Percentiles rank a stretch among this genome's conserved stretches.
phyloP scores from a whole-genome alignment of 2,113 vertebrate genomes.

The Leucopternis melanops region DNA sequence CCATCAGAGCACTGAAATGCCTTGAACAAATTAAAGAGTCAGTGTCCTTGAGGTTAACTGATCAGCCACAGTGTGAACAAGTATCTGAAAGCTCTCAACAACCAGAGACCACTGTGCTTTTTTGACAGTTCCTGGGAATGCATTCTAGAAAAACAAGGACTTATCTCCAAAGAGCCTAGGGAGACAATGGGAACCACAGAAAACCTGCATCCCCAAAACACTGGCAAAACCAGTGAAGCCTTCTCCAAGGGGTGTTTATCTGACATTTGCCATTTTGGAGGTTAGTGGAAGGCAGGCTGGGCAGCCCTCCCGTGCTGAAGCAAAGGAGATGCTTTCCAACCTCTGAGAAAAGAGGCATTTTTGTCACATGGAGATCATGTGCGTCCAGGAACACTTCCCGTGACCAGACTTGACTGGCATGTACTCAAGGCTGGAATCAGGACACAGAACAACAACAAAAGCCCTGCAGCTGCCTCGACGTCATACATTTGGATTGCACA shows the following conservation, averaged over 20 bases:
- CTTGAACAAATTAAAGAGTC: neutral
- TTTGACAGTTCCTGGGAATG: neutral
- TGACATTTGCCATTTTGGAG: neutral
- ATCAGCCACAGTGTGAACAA: neutral
- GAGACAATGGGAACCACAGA: neutral
- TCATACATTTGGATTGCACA: neutral
- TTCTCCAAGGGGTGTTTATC: neutral
- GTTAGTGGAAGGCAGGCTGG: neutral
- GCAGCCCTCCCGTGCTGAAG: neutral
- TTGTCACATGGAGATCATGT: neutral
- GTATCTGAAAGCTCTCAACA: neutral
- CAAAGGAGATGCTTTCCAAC: neutral
- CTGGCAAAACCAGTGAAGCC: neutral
- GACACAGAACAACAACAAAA: slow-evolving; percentile 12
- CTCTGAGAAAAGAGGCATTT: neutral
- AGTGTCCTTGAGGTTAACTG: neutral
- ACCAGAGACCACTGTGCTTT: neutral
- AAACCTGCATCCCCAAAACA: neutral
- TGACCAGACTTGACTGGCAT: neutral
- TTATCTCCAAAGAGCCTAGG: neutral
- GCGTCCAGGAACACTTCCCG: neutral
- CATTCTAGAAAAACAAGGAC: neutral
- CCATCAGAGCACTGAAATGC: neutral
- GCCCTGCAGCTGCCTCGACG: neutral
- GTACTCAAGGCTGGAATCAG: neutral